These are phyloP conservation scores for Origma solitaria DNA, from an alignment of 2,113 vertebrate genomes.

Conservation along the genomic window DNA sequence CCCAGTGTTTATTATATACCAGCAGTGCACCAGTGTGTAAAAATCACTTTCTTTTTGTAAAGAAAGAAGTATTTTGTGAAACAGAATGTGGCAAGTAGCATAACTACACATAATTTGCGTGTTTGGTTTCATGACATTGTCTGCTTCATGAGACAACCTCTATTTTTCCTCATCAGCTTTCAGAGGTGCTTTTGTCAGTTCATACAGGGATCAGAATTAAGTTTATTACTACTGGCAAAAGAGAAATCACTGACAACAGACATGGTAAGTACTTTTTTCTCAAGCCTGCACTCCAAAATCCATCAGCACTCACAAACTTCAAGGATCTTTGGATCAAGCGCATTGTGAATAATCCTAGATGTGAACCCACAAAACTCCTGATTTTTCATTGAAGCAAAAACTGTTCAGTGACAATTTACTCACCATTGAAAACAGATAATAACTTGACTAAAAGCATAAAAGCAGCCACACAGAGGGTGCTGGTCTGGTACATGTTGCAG, in stretches of 20 bases:
- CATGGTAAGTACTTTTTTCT: neutral
- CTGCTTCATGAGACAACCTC: neutral
- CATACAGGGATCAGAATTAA: neutral
- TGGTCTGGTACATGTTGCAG: neutral
- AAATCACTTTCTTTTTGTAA: neutral
- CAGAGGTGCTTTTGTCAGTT: neutral
- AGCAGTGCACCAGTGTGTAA: neutral
- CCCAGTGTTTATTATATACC: neutral
- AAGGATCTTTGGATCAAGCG: neutral
- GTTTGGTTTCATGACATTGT: neutral
- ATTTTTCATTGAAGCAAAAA: neutral
- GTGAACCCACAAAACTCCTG: neutral
- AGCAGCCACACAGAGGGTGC: neutral
- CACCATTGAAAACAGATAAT: neutral
- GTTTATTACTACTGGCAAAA: neutral
- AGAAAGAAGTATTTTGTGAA: neutral
- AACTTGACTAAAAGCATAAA: neutral
- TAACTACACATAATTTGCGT: fast-evolving
- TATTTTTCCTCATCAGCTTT: neutral
- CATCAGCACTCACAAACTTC: neutral
- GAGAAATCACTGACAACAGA: neutral
- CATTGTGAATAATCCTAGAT: neutral
- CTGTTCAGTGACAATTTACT: neutral
- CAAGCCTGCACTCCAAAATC: neutral
- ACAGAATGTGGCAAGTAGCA: neutral